phyloP scores from a whole-genome alignment of 2,888 invertebrate genomes.

The Eupithecia dodoneata region DNA sequence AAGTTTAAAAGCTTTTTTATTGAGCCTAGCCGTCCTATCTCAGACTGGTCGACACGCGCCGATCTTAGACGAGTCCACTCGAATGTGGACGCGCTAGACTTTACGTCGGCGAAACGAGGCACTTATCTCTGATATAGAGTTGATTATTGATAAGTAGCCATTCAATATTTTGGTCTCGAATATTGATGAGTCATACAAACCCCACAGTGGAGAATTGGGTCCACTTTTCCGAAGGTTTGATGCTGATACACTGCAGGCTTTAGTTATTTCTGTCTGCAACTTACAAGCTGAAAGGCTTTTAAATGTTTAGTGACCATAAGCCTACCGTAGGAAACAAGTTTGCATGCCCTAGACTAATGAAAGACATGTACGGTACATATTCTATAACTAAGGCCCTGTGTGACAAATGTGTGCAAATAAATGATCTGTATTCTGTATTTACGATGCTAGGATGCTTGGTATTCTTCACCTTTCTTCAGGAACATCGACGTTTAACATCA shows the following conservation, averaged over 20 bases:
- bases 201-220: not conserved
- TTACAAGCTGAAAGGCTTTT: not conserved
- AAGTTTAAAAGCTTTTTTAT: constrained; percentile 35
- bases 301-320: too few relatives aligned
- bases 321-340: too few relatives aligned
- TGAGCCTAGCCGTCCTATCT: constrained; percentile 24
- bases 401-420: too few relatives aligned
- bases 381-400: too few relatives aligned
- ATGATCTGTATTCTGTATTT: too few relatives aligned
- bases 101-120: constrained; percentile 1
- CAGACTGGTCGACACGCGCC: constrained; percentile 18
- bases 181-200: not conserved
- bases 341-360: too few relatives aligned
- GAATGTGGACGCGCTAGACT: constrained; percentile 20
- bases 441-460: not conserved
- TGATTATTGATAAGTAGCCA: not conserved
- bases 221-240: not conserved
- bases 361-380: too few relatives aligned
- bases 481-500: not conserved
- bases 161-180: not conserved
- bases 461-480: not conserved
- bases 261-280: not conserved
- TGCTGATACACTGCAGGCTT: not conserved
- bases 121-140: constrained; percentile 9
- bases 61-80: not conserved